Evolutionary conservation across 35 echinoderm and acorn worm species (phyloP).

Genomic region (Heliocidaris erythrogramma): DNA sequence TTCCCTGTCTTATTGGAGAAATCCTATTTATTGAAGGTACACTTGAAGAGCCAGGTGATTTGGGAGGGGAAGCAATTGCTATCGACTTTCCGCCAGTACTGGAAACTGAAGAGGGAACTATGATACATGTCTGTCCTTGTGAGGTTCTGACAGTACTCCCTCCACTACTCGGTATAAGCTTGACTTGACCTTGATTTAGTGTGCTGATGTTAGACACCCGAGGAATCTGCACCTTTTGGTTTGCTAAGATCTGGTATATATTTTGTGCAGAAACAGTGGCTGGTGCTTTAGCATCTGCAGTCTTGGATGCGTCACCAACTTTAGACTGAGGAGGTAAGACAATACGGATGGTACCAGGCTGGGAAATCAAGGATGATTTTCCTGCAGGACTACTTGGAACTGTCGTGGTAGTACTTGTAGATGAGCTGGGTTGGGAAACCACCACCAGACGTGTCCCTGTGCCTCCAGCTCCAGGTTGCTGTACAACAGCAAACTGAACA

Average conservation of each 20-base stretch:
- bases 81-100: slow-evolving; percentile 1
- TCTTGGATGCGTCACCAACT: slow-evolving; percentile 5
- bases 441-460: slow-evolving; percentile 38
- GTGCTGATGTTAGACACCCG: neutral
- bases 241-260: slow-evolving; percentile 53
- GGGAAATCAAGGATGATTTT: slow-evolving; percentile 1
- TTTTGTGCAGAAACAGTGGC: slow-evolving; percentile 33
- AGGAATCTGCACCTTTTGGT: slow-evolving; percentile 57
- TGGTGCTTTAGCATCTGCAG: neutral
- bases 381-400: slow-evolving; percentile 8
- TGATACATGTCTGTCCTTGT: slow-evolving; percentile 22
- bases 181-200: slow-evolving; percentile 25
- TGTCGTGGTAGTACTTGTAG: neutral
- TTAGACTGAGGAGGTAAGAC: slow-evolving; percentile 31
- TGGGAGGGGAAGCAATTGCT: neutral
- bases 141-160: neutral
- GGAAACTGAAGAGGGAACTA: slow-evolving; percentile 19
- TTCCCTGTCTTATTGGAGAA: slow-evolving; percentile 36
- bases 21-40: neutral
- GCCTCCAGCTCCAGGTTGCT: neutral
- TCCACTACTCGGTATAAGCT: slow-evolving; percentile 40
- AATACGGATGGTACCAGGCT: slow-evolving; percentile 33
- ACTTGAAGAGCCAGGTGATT: neutral
- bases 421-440: neutral
- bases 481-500: slow-evolving; percentile 28